phyloP scores from a whole-genome alignment of 2,113 vertebrate species.

The Coptodon bakossiorum region DNA sequence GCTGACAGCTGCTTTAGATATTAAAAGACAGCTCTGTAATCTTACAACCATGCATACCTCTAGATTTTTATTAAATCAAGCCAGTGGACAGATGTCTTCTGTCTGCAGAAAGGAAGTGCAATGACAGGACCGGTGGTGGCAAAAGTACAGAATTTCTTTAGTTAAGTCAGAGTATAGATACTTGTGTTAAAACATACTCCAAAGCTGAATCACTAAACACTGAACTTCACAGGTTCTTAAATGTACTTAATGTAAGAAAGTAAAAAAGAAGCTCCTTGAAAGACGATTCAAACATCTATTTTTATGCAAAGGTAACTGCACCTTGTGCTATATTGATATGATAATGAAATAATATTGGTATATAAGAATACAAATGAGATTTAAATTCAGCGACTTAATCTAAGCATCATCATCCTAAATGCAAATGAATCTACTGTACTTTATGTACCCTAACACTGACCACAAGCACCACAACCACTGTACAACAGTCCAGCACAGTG shows the following conservation, averaged over 20 bases:
- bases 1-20: neutral
- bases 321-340: neutral
- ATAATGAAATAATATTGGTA: neutral
- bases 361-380: neutral
- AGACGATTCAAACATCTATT: fast-evolving
- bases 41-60: neutral
- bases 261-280: neutral
- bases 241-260: neutral
- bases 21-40: neutral
- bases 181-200: neutral
- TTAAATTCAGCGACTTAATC: neutral
- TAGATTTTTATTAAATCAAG: neutral
- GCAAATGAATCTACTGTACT: neutral
- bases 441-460: neutral
- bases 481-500: neutral
- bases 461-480: neutral
- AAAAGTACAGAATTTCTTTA: neutral
- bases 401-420: neutral
- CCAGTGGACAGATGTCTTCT: neutral
- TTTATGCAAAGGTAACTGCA: neutral
- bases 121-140: neutral
- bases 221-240: neutral
- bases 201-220: neutral
- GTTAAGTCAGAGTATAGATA: neutral
- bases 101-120: neutral